Conservation (phyloP, 1,140 invertebrate species). For the Mesaphorura yosii region DNA sequence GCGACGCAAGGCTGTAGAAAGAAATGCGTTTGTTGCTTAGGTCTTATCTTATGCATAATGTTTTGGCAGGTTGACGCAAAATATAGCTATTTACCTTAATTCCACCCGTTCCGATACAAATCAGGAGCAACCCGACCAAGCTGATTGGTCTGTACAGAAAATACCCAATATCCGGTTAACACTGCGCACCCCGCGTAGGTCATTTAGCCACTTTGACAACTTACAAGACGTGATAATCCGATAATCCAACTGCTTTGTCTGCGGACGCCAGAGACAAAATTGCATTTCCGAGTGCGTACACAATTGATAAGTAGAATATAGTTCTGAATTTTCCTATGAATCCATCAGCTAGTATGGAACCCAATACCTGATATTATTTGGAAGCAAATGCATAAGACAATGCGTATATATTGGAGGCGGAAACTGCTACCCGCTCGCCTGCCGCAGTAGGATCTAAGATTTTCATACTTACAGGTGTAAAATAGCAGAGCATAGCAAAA, state of each 20-base stretch:
- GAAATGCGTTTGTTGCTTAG: background rate
- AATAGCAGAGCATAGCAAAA: slow-evolving; percentile 74
- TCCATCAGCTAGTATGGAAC: slow-evolving; percentile 44
- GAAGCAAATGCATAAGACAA: slow-evolving; percentile 34
- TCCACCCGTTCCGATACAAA: slow-evolving; percentile 48
- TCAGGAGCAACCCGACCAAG: slow-evolving; percentile 39
- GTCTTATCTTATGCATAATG: slow-evolving; percentile 10
- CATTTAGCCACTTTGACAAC: too few species aligned
- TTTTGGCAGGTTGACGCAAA: too few species aligned
- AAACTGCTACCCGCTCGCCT: too few species aligned
- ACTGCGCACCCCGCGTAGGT: too few species aligned
- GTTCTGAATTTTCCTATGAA: slow-evolving; percentile 42
- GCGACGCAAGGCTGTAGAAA: slow-evolving; percentile 32
- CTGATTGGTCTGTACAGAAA: slow-evolving; percentile 33
- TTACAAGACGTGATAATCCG: background rate
- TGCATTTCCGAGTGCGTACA: slow-evolving; percentile 44
- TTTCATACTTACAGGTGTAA: too few species aligned
- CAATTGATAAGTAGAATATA: slow-evolving; percentile 34
- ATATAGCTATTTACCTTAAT: too few species aligned
- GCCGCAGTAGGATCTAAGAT: too few species aligned
- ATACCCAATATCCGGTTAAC: background rate
- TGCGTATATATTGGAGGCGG: slow-evolving; percentile 40
- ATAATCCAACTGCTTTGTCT: slow-evolving; percentile 7
- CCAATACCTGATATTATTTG: background rate
- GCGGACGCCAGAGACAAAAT: slow-evolving; percentile 40